Conservation (phyloP, 1,140 invertebrate genomes). For the Microplitis mediator region DNA sequence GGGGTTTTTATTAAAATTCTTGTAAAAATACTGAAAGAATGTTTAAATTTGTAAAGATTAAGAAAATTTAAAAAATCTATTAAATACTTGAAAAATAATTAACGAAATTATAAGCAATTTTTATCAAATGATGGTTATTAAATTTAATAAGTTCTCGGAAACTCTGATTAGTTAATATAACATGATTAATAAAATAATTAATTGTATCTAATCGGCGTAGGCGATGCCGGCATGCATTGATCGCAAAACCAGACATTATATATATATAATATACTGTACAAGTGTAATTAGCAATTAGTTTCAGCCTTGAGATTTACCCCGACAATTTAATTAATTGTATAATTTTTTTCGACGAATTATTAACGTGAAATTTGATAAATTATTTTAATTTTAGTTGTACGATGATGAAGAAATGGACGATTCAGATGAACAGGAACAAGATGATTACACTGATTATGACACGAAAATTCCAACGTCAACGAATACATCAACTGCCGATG, state of each 20-base stretch:
- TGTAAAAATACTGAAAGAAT: too few relatives aligned
- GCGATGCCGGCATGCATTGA: slow-evolving; percentile 3
- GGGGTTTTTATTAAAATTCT: too few relatives aligned
- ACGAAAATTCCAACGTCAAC: slow-evolving; percentile 6
- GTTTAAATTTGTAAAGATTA: too few relatives aligned
- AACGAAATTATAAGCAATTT: too few relatives aligned
- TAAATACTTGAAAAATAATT: too few relatives aligned
- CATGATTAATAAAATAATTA: background rate
- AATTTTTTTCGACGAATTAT: background rate
- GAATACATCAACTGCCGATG: slow-evolving; percentile 16
- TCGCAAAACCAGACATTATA: background rate
- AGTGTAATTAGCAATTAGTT: background rate
- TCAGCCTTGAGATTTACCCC: background rate
- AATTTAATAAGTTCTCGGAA: too few relatives aligned
- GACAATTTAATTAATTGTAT: background rate
- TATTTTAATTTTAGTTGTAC: slow-evolving; percentile 41
- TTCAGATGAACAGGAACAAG: slow-evolving; percentile 32
- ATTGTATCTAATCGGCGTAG: background rate
- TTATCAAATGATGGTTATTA: too few relatives aligned
- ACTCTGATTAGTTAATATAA: background rate
- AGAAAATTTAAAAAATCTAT: too few relatives aligned
- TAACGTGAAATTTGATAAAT: background rate
- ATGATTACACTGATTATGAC: slow-evolving; percentile 43
- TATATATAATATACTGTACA: too few relatives aligned
- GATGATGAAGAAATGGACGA: slow-evolving; percentile 41